These are phyloP conservation scores for Otus sunia DNA, from an alignment of 2,113 vertebrate genomes.

Conservation along the genomic window DNA sequence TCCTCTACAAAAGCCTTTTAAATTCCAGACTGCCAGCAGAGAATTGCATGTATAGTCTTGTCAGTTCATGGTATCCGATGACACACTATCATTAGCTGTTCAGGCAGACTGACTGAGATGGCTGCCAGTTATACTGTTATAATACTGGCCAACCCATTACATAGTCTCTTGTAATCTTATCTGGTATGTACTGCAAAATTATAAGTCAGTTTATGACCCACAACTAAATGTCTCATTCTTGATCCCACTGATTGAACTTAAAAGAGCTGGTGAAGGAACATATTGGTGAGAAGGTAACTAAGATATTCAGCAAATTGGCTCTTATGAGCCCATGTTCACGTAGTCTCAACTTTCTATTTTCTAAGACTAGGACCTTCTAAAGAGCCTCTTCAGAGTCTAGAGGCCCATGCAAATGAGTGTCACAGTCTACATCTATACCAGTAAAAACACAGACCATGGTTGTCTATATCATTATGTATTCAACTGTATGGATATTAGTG, in stretches of 20 bases:
- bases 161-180: background rate
- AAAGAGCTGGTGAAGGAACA: background rate
- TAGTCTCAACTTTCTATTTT: background rate
- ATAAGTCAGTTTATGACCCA: background rate
- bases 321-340: background rate
- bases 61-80: background rate
- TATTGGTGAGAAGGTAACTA: background rate
- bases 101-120: background rate
- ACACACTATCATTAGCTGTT: background rate
- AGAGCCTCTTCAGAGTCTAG: background rate
- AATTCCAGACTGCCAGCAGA: background rate
- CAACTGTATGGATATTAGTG: background rate
- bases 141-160: background rate
- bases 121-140: background rate
- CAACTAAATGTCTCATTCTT: background rate
- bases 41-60: background rate
- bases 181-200: background rate
- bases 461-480: background rate
- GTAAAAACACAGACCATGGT: background rate
- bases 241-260: background rate
- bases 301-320: background rate
- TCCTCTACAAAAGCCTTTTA: background rate
- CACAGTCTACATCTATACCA: background rate
- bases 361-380: background rate
- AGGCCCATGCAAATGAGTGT: fast-evolving